phyloP scores from a whole-genome alignment of 1,140 invertebrate species.

The Neomicropteryx cornuta region DNA sequence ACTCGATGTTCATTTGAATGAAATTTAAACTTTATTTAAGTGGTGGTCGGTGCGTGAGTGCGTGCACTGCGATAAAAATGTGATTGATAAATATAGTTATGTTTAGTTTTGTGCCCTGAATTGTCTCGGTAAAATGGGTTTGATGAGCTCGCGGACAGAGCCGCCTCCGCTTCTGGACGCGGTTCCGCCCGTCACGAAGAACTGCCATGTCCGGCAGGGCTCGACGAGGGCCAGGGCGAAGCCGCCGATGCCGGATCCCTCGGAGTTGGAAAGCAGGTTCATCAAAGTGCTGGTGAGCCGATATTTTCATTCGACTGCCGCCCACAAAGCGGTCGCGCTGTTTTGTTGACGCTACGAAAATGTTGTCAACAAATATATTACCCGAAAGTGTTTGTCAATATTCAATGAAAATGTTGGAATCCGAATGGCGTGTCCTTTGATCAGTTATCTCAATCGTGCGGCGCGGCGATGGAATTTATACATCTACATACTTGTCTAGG shows the following conservation, averaged over 20 bases:
- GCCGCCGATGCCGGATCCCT: constrained; percentile 79
- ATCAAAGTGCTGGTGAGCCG: constrained; percentile 88
- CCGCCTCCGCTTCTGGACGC: constrained; percentile 37
- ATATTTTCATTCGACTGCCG: constrained; percentile 2
- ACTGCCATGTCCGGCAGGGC: constrained; percentile 50
- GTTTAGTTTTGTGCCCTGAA: constrained; percentile 22
- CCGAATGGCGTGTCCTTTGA: background rate
- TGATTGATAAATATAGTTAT: constrained; percentile 24
- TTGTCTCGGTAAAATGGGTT: constrained; percentile 36
- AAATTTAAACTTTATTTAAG: too few relatives aligned
- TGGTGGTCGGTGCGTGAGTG: constrained; percentile 23
- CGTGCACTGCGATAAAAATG: constrained; percentile 33
- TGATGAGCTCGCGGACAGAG: constrained; percentile 35
- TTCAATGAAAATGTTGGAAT: constrained; percentile 3
- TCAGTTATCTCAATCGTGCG: constrained; percentile 5
- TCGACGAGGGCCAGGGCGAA: constrained; percentile 64
- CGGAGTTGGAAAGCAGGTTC: constrained; percentile 82
- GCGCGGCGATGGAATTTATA: background rate
- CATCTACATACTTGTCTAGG: background rate
- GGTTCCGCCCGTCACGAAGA: constrained; percentile 27
- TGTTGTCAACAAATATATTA: constrained; percentile 1
- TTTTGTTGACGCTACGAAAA: constrained; percentile 5
- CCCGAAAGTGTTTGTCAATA: background rate
- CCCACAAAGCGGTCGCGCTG: background rate
- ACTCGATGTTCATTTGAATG: too few relatives aligned